phyloP scores from a whole-genome alignment of 2,888 invertebrate species.

The Leptura quadrifasciata region DNA sequence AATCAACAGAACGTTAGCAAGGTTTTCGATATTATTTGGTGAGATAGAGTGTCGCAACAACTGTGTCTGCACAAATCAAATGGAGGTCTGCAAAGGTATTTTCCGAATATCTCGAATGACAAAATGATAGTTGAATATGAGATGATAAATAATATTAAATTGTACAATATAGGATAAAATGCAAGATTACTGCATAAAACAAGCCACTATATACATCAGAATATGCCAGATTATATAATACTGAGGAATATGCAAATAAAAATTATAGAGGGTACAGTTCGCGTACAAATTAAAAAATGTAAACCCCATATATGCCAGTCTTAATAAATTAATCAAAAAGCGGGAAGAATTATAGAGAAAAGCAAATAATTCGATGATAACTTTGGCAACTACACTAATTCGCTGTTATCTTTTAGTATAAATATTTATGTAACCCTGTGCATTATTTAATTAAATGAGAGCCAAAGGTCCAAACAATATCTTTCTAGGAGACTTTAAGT shows the following conservation, averaged over 20 bases:
- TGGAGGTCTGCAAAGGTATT: slow-evolving; percentile 8
- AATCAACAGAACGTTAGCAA: background rate
- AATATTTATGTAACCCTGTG: slow-evolving; percentile 68
- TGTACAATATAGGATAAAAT: slow-evolving; percentile 28
- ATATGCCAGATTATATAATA: slow-evolving; percentile 42
- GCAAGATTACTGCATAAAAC: slow-evolving; percentile 32
- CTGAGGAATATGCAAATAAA: slow-evolving; percentile 42
- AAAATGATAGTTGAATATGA: slow-evolving; percentile 25
- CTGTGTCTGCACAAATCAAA: background rate
- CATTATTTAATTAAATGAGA: slow-evolving; percentile 63
- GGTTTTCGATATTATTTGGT: background rate
- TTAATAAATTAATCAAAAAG: slow-evolving; percentile 55
- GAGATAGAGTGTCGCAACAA: background rate
- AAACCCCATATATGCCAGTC: slow-evolving; percentile 58
- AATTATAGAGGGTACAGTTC: slow-evolving; percentile 7
- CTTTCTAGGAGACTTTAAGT: slow-evolving; percentile 51
- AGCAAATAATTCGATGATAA: slow-evolving; percentile 55
- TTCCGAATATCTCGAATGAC: slow-evolving; percentile 19
- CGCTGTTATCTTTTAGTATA: slow-evolving; percentile 66
- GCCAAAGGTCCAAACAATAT: slow-evolving; percentile 55
- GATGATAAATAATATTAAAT: slow-evolving; percentile 15
- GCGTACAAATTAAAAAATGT: slow-evolving; percentile 10
- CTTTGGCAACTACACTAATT: slow-evolving; percentile 67
- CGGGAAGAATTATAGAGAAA: slow-evolving; percentile 39
- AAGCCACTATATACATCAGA: slow-evolving; percentile 38